A percentile compares a stretch with the other conserved stretches of the same genome.
Evolutionary conservation across 64 coral and sea anemone genomes (phyloP).

Genomic region (Porites australiensis): DNA sequence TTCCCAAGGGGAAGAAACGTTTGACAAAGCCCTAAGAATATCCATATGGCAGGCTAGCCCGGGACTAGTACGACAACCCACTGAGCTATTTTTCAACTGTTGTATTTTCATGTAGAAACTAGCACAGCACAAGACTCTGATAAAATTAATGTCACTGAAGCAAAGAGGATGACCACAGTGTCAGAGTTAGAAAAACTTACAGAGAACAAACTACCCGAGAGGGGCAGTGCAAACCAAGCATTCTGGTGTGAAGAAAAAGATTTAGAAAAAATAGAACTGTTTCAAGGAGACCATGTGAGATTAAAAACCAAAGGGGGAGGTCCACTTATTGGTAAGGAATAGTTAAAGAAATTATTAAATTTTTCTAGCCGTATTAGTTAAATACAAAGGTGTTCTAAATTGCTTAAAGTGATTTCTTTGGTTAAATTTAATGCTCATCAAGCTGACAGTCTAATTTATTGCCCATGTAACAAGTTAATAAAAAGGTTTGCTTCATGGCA

Average conservation of each 20-base stretch:
- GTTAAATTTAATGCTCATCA: too few species aligned
- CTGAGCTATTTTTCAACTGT: too few species aligned
- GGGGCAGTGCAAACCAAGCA: slow-evolving; percentile 53
- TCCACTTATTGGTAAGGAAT: slow-evolving; percentile 76
- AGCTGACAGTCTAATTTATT: too few species aligned
- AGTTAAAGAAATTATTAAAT: too few species aligned
- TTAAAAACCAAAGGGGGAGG: slow-evolving; percentile 81
- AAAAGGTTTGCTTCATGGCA: too few species aligned
- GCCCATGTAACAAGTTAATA: too few species aligned
- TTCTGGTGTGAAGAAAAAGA: slow-evolving; percentile 94
- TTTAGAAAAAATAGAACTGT: slow-evolving; percentile 73
- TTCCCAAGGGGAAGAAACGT: too few species aligned
- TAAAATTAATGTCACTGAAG: slow-evolving; percentile 65
- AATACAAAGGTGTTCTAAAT: too few species aligned
- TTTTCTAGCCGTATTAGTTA: not conserved
- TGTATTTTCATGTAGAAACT: slow-evolving; percentile 42
- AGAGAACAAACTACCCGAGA: slow-evolving; percentile 55
- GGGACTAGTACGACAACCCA: too few species aligned
- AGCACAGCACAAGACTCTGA: slow-evolving; percentile 58
- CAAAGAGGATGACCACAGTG: slow-evolving; percentile 53
- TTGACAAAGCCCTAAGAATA: too few species aligned
- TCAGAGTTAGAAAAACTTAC: slow-evolving; percentile 63
- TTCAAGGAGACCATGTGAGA: slow-evolving; percentile 74
- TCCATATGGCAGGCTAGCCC: too few species aligned
- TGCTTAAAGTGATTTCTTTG: too few species aligned